A percentile compares a stretch with the other conserved stretches of the same genome.
Conservation (phyloP, 2,888 invertebrate species). For the Lithophane semibrunnea region DNA sequence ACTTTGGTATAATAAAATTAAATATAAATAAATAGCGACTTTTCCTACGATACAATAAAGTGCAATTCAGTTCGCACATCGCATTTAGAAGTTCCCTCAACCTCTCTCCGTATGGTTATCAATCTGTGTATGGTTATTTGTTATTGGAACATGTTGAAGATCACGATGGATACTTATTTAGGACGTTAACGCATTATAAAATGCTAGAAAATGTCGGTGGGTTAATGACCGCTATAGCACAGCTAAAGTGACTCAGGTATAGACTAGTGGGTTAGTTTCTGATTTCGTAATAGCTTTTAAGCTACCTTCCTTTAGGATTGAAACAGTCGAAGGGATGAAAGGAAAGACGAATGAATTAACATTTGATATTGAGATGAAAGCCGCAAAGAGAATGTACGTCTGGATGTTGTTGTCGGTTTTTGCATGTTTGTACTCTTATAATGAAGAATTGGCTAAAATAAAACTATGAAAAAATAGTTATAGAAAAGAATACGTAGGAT, state of each 20-base stretch:
- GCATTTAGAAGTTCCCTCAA: too few species aligned
- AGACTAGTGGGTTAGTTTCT: background rate
- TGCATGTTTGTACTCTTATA: background rate
- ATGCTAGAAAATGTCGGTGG: background rate
- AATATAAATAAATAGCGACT: too few species aligned
- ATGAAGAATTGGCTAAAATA: background rate
- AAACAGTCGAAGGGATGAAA: slow-evolving; percentile 14
- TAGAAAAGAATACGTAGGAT: too few species aligned
- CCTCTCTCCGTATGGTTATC: too few species aligned
- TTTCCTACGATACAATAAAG: too few species aligned
- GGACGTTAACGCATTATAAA: background rate
- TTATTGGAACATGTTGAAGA: too few species aligned
- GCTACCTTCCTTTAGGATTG: slow-evolving; percentile 12
- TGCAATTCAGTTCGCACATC: too few species aligned
- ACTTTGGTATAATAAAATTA: too few species aligned
- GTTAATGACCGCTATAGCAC: background rate
- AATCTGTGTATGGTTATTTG: too few species aligned
- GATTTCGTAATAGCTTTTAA: slow-evolving; percentile 25
- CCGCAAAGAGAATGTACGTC: background rate
- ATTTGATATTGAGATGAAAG: slow-evolving; percentile 25
- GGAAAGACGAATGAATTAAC: slow-evolving; percentile 23
- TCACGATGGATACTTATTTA: background rate
- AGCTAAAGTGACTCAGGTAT: background rate
- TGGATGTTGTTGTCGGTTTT: background rate
- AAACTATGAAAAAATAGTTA: background rate